phyloP scores from a whole-genome alignment of 2,797 vertebrate genomes.

The Poliocrania exsul region DNA sequence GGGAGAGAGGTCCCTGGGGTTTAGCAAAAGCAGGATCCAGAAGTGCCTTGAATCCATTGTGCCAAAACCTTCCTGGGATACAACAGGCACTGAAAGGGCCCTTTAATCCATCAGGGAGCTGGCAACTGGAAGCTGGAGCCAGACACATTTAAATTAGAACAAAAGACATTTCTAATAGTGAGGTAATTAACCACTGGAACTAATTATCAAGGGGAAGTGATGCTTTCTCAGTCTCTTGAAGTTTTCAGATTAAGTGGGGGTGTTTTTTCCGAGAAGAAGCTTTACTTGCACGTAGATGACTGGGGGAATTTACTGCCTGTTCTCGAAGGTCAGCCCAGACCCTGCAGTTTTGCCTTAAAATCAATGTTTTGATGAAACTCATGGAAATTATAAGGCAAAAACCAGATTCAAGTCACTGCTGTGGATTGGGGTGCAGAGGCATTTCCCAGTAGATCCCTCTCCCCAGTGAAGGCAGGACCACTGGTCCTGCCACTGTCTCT shows the following conservation, averaged over 20 bases:
- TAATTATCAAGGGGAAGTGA: slow-evolving; percentile 12
- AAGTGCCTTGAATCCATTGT: neutral
- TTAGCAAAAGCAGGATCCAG: neutral
- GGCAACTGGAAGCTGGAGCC: neutral
- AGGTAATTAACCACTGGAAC: slow-evolving; percentile 53
- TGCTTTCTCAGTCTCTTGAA: slow-evolving; percentile 8
- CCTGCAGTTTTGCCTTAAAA: neutral
- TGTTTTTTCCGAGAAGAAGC: neutral
- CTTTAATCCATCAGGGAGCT: neutral
- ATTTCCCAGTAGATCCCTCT: accelerated
- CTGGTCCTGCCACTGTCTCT: neutral
- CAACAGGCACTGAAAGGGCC: neutral
- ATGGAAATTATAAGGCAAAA: neutral
- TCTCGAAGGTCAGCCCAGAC: neutral
- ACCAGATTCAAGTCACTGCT: accelerated
- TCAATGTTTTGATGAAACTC: neutral
- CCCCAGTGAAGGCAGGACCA: neutral
- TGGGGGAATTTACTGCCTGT: neutral
- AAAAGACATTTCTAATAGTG: slow-evolving; percentile 26
- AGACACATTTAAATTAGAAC: slow-evolving; percentile 30
- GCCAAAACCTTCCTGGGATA: neutral
- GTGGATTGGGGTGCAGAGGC: neutral
- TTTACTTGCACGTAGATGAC: neutral
- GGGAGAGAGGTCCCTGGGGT: accelerated
- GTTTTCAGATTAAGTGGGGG: neutral